Conservation (phyloP, 2,113 vertebrate species). For the Cichladusa arquata region DNA sequence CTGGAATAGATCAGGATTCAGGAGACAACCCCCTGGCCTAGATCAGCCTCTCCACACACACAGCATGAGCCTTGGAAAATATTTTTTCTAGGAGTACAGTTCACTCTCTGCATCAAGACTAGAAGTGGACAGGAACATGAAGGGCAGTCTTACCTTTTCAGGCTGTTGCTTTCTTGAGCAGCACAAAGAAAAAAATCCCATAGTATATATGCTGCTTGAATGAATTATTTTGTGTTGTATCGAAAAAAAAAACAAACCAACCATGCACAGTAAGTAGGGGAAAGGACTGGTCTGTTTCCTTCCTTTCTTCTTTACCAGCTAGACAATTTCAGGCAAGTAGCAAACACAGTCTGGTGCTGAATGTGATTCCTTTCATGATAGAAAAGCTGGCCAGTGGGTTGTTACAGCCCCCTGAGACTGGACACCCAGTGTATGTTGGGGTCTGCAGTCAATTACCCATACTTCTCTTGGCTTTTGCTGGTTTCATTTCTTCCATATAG, state of each 20-base stretch:
- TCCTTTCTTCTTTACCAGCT: neutral
- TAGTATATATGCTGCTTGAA: neutral
- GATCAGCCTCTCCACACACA: fast-evolving
- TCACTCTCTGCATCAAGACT: neutral
- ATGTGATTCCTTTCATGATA: neutral
- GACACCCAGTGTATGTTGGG: neutral
- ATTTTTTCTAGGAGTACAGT: neutral
- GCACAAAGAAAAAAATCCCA: neutral
- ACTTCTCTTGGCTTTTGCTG: neutral
- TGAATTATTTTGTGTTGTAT: neutral
- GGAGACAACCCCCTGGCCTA: neutral
- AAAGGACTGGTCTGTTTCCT: neutral
- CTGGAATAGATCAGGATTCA: neutral
- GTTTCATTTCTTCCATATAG: neutral
- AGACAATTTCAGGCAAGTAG: neutral
- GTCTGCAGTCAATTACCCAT: neutral
- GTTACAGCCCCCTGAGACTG: neutral
- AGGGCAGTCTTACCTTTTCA: neutral
- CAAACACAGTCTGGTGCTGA: neutral
- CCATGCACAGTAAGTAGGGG: neutral
- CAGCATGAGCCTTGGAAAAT: neutral
- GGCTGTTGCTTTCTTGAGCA: neutral
- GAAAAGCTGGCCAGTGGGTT: neutral
- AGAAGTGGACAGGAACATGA: neutral
- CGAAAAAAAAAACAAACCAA: neutral